Percentiles rank a stretch among this genome's conserved stretches.
Evolutionary conservation across 2,113 vertebrate species (phyloP).

Genomic region (Lipophrys pholis): DNA sequence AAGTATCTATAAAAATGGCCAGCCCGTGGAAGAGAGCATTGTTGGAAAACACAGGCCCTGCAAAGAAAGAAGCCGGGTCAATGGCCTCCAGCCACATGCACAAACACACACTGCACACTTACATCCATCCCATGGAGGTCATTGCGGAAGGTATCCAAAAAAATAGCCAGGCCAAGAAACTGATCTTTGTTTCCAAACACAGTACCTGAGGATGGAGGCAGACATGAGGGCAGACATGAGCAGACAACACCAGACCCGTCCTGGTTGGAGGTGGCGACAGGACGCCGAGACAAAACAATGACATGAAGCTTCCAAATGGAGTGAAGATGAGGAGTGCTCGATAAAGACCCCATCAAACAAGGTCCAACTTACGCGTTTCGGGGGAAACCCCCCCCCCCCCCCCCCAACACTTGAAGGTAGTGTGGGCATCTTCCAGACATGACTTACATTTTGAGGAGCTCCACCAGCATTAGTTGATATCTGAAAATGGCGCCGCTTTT

Average conservation of each 20-base stretch:
- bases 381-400: no score
- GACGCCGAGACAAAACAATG: constrained; percentile 10
- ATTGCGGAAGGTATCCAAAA: constrained; percentile 88
- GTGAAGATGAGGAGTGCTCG: neutral
- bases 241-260: neutral
- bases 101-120: constrained; percentile 69
- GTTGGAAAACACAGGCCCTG: constrained; percentile 96
- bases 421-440: no score
- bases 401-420: no score
- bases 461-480: no score
- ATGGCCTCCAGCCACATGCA: neutral
- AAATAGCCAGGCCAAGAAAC: constrained; percentile 84
- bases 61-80: constrained; percentile 70
- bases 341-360: no score
- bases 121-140: constrained; percentile 87
- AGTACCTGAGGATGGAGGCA: constrained; percentile 81
- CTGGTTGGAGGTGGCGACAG: no score
- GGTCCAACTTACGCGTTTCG: no score
- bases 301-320: neutral
- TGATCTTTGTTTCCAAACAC: constrained; percentile 86
- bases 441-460: no score
- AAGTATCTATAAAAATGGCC: constrained; percentile 96
- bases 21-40: constrained; percentile 94
- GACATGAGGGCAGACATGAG: constrained; percentile 73
- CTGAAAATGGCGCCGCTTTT: no score